Evolutionary conservation across 2,888 invertebrate species (phyloP).

Genomic region (Drosophila affinis): DNA sequence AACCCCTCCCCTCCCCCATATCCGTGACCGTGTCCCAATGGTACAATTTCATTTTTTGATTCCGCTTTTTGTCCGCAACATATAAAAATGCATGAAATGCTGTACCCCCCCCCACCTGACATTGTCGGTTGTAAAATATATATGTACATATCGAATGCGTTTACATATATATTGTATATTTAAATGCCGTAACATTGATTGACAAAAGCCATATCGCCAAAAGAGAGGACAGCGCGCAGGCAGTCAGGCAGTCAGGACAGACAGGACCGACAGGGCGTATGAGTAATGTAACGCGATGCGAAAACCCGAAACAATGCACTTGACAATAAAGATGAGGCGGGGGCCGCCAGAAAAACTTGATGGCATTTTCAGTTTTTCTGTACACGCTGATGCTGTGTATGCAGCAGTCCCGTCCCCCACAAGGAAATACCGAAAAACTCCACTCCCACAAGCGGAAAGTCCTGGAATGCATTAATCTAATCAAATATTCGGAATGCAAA

Average conservation of each 20-base stretch:
- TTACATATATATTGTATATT: conserved; percentile 55
- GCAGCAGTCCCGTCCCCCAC: background rate
- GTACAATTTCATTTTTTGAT: conserved; percentile 55
- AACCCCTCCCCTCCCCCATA: background rate
- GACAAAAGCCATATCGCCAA: conserved; percentile 67
- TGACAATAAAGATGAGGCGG: conserved; percentile 41
- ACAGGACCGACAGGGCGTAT: conserved; percentile 57
- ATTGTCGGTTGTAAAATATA: conserved; percentile 30
- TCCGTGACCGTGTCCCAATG: conserved; percentile 54
- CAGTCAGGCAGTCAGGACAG: conserved; percentile 17
- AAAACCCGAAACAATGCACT: conserved; percentile 42
- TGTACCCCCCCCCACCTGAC: conserved; percentile 20
- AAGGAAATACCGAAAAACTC: background rate
- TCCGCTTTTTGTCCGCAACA: conserved; percentile 30
- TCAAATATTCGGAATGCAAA: conserved; percentile 48
- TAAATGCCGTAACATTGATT: conserved; percentile 74
- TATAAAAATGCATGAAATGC: conserved; percentile 70
- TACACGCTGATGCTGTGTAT: background rate
- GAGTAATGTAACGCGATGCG: conserved; percentile 60
- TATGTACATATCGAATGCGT: conserved; percentile 29
- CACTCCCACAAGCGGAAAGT: background rate
- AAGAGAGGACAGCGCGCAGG: conserved; percentile 1
- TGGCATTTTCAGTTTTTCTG: conserved; percentile 21
- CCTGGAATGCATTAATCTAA: conserved; percentile 9
- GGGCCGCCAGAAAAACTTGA: conserved; percentile 21